A percentile compares a stretch with the other conserved stretches of the same genome.
phyloP scores from a whole-genome alignment of 2,113 vertebrate species.

The Gasterosteus aculeatus region DNA sequence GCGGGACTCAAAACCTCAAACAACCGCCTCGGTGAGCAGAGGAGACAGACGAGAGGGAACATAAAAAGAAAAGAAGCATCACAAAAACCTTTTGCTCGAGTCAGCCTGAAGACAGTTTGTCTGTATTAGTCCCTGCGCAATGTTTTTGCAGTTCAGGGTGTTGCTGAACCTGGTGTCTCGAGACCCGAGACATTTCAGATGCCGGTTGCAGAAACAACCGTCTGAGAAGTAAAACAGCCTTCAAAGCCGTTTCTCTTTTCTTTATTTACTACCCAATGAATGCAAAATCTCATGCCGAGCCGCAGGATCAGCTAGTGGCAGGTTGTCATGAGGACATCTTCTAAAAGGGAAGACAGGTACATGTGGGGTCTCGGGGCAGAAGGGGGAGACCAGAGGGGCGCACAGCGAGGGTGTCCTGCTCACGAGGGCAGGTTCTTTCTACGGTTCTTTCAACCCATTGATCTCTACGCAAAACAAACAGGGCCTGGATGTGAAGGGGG shows the following conservation, averaged over 20 bases:
- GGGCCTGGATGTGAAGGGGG: constrained; percentile 47
- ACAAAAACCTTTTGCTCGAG: neutral
- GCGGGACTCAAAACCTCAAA: constrained; percentile 41
- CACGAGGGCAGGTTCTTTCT: constrained; percentile 29
- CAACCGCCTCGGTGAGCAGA: constrained; percentile 29
- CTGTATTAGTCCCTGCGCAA: neutral
- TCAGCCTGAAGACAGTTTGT: neutral
- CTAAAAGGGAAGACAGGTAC: neutral
- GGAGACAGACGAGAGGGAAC: constrained; percentile 15
- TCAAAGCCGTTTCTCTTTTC: neutral
- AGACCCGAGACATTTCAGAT: constrained; percentile 16
- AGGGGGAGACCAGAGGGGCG: neutral
- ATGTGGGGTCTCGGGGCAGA: neutral
- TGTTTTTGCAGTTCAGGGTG: constrained; percentile 11
- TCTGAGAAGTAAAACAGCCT: neutral
- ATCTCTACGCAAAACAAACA: constrained; percentile 67
- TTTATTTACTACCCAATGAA: neutral
- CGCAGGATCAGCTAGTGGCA: neutral
- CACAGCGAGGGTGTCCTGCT: constrained; percentile 10
- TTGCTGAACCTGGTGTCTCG: constrained; percentile 8
- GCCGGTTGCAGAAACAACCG: neutral
- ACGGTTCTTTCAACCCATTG: constrained; percentile 68
- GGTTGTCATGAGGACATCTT: constrained; percentile 16
- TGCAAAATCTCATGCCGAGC: neutral
- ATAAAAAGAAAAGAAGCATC: constrained; percentile 9